Percentiles rank a stretch among this genome's conserved stretches.
Conservation (phyloP, 35 echinoderm and acorn worm genomes). For the Anneissia japonica region DNA sequence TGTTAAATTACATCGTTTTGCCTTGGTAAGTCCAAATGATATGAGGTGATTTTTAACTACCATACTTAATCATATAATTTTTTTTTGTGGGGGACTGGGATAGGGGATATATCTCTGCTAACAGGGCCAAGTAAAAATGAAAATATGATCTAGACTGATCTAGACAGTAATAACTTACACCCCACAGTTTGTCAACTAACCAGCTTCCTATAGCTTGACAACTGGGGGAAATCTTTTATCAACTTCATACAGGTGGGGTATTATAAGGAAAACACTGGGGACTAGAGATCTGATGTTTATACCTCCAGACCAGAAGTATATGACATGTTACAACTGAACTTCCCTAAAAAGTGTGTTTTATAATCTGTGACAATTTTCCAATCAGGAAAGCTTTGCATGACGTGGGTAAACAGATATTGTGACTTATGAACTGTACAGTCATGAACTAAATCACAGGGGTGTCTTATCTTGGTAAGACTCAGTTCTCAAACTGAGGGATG, state of each 20-base stretch:
- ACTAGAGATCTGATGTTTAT: not conserved
- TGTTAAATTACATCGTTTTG: too few species aligned
- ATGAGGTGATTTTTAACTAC: too few species aligned
- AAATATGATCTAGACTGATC: not conserved
- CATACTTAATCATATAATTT: too few species aligned
- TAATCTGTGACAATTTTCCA: not conserved
- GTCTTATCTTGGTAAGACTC: not conserved
- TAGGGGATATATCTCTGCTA: not conserved
- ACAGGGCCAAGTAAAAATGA: not conserved
- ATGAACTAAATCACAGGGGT: not conserved
- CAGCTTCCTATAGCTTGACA: not conserved
- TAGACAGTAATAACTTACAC: not conserved
- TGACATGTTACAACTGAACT: not conserved
- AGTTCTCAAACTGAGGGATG: not conserved
- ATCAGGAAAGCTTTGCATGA: not conserved
- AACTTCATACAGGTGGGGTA: not conserved
- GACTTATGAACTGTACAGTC: not conserved
- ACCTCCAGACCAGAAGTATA: not conserved
- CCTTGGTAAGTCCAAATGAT: too few species aligned
- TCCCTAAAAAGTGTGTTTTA: not conserved
- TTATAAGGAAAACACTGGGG: not conserved
- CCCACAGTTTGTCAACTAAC: not conserved
- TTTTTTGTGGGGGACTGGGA: not conserved
- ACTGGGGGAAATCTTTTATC: not conserved
- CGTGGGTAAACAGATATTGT: not conserved